Base-by-base conservation (phyloP, 2,888 invertebrate species). In the Saturnia pavonia region DNA sequence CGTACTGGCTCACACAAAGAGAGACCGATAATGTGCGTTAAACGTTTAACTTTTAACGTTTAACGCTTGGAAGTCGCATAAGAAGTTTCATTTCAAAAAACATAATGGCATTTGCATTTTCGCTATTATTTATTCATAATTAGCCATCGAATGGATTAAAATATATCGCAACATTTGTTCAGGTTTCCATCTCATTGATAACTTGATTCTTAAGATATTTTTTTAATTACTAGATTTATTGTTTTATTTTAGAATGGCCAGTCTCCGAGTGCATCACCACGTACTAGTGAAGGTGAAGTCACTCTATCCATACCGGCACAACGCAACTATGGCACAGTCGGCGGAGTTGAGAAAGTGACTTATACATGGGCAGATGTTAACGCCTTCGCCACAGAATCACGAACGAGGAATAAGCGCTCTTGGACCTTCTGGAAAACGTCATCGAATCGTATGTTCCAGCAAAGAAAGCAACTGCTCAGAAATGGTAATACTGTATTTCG, bases 311-410 rank as follows among this genome's bases (percentile, higher is more conserved):
- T 92, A 66, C 87, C 88, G 2, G 63, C 83, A 0, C 77, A 77
- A 27, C 85, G 88, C 22, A 91, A 86, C 80, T 94, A 94, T 79
- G 93, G 93, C 0, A 83, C 92, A 48, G 91, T 93, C 69, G 90
- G 91, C 0, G 89, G 88, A 1, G 77, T 83, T 3, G 93, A 94
- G 78, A 92, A 92, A 76, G 95, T 97, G 72, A 96, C 96, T 0
- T 97, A 97, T 88, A 96, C 96, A 7, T 97, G 97, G 97, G 95
- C 95, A 68, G 96, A 96, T 74, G 91, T 97, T 75, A 97, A 97
- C 85, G 97, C 97, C 0, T 97, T 96, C 80, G 95, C 96, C 14
- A 95, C 95, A 16, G 95, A 95, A 72, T 94, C 95, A 74, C 90
- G 92, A 70, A 86, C 82, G 77, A 91, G 90, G 78, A 91, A 84